These are phyloP conservation scores for Brachyrhaphis roseni DNA, from an alignment of 2,797 vertebrate species.

Conservation along the genomic window DNA sequence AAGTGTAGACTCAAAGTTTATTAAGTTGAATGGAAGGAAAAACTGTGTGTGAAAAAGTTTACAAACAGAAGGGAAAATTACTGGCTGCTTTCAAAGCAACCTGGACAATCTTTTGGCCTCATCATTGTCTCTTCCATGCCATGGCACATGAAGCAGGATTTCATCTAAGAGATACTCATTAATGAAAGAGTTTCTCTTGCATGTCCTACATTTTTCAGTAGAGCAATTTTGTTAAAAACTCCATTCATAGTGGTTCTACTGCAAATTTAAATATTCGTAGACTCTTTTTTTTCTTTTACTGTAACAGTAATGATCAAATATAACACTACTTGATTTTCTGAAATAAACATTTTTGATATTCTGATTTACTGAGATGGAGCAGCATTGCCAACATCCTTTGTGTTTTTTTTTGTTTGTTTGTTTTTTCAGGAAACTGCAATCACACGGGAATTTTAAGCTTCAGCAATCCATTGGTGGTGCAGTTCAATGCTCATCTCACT, in stretches of 20 bases:
- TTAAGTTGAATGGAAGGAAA: neutral
- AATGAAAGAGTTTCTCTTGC: no score
- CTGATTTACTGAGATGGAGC: neutral
- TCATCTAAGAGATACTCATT: neutral
- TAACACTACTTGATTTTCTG: neutral
- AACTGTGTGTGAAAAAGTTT: neutral
- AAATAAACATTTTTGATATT: neutral
- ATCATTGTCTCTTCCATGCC: neutral
- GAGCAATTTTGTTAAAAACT: neutral
- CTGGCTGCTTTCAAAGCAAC: neutral
- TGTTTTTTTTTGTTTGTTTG: slow-evolving; percentile 14
- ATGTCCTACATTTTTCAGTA: neutral
- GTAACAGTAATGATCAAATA: neutral
- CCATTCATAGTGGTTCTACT: neutral
- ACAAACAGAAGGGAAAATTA: neutral
- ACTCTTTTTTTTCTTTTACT: neutral
- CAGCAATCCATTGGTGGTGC: slow-evolving; percentile 63
- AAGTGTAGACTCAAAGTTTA: neutral
- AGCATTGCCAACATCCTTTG: neutral
- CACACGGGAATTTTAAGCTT: slow-evolving; percentile 70
- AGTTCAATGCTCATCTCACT: slow-evolving; percentile 62
- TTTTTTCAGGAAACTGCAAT: slow-evolving; percentile 74
- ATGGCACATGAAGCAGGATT: neutral
- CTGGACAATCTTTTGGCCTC: neutral
- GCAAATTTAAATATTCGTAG: neutral